A percentile compares a stretch with the other conserved stretches of the same genome.
Evolutionary conservation across 2,888 invertebrate species (phyloP).

Genomic region (Agriotes lineatus): DNA sequence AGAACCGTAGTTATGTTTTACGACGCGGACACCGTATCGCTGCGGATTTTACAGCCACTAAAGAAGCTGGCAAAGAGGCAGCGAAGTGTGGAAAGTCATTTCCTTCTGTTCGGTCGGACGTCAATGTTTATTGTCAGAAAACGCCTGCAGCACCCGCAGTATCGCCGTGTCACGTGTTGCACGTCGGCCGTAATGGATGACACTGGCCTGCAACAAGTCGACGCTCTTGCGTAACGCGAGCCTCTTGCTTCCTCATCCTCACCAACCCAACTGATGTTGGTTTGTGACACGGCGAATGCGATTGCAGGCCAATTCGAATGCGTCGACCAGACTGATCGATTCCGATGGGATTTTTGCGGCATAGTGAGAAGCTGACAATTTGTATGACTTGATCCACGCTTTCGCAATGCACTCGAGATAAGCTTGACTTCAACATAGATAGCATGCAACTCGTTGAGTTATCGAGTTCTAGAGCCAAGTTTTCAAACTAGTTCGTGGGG

Average conservation of each 20-base stretch:
- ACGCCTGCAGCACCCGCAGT: not conserved
- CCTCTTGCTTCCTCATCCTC: too few species aligned
- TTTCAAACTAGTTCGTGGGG: too few species aligned
- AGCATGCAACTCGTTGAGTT: too few species aligned
- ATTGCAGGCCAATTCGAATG: not conserved
- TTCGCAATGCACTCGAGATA: too few species aligned
- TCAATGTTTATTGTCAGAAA: slow-evolving; percentile 12
- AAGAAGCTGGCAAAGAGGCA: not conserved
- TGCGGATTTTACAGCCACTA: not conserved
- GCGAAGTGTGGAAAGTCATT: not conserved
- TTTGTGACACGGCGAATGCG: not conserved
- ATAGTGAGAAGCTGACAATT: not conserved
- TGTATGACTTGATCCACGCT: too few species aligned
- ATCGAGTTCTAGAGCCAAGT: too few species aligned
- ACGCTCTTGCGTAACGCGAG: not conserved
- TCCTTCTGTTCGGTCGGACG: not conserved
- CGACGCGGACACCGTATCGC: too few species aligned
- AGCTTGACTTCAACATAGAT: too few species aligned
- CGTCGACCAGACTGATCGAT: not conserved
- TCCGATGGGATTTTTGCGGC: not conserved
- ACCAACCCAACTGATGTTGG: not conserved
- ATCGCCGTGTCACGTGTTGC: slow-evolving; percentile 6
- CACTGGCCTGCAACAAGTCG: slow-evolving; percentile 11
- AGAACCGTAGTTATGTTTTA: too few species aligned
- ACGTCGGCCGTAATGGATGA: slow-evolving; percentile 5